Evolutionary conservation across 2,797 vertebrate species (phyloP), one percentile per base, ranked within the genome.

Genomic region (Myotis planiceps): DNA sequence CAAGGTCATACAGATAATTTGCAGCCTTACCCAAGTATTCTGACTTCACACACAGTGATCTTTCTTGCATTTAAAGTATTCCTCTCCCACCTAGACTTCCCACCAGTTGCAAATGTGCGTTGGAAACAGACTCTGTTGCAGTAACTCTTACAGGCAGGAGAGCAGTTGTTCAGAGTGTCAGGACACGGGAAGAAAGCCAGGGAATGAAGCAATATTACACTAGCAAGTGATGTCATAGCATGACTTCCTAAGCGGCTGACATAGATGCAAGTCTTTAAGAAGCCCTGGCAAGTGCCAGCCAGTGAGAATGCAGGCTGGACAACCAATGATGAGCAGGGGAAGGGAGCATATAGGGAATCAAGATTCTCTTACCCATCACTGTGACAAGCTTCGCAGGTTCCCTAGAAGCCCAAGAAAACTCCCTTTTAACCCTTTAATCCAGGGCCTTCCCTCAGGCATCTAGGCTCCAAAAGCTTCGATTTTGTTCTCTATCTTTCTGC

Each of bases 221-320:
- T 92, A 90, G 95, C 71, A 72, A 98, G 88, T 97, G 97, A 97
- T 97, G 97, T 97, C 96, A 97, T 96, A 88, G 93, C 90, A 97
- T 92, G 94, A 97, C 90, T 94, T 95, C 80, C 92, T 71, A 86
- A 96, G 92, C 37, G 25, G 92, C 92, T 96, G 97, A 87, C 96
- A 97, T 85, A 95, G 95, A 92, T 75, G 71, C 90, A 95, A 94
- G 80, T 96, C 96, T 95, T 96, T 80, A 71, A 93, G 91, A 95
- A 96, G 32, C 95, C 39, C 66, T 86, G 69, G 82, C 72, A 69
- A 92, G 86, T 90, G 74, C 68, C 92, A 96, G 76, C 83, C 96
- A 94, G 88, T 90, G 96, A 69, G 85, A 83, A 95, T 88, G 85
- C 92, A 95, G 94, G 88, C 69, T 58, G 47, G 71, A 60, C 88